phyloP scores from a whole-genome alignment of 2,113 vertebrate genomes.

The Motacilla tschutschensis region DNA sequence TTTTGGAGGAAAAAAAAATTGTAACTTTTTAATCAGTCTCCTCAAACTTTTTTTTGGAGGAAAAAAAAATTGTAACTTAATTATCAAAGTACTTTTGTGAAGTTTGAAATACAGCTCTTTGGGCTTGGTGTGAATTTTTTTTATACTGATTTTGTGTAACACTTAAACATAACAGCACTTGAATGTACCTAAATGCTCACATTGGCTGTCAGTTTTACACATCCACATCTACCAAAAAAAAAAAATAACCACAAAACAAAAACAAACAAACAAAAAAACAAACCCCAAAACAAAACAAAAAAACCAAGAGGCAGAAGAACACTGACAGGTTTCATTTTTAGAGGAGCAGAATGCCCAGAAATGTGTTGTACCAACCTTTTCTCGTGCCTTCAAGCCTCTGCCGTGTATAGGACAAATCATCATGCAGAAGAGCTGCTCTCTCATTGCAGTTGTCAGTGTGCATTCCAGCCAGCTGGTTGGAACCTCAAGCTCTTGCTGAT shows the following conservation, averaged over 20 bases:
- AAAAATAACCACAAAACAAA: too few species aligned
- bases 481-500: not conserved
- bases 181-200: not conserved
- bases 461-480: not conserved
- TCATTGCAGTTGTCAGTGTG: not conserved
- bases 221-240: not conserved
- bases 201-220: not conserved
- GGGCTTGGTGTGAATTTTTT: not conserved
- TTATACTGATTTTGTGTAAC: not conserved
- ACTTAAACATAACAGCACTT: not conserved
- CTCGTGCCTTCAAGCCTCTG: not conserved
- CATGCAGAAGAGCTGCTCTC: not conserved
- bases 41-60: not conserved
- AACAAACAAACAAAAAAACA: not conserved
- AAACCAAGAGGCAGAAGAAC: not conserved
- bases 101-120: not conserved
- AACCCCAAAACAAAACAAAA: too few species aligned
- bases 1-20: not conserved
- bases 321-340: not conserved
- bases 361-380: not conserved
- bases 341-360: not conserved
- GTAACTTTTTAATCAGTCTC: not conserved
- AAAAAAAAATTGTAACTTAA: not conserved
- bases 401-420: not conserved
- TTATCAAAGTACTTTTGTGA: not conserved